A percentile compares a stretch with the other conserved stretches of the same genome.
Evolutionary conservation across 2,888 invertebrate genomes (phyloP).

Genomic region (Tinea pellionella): DNA sequence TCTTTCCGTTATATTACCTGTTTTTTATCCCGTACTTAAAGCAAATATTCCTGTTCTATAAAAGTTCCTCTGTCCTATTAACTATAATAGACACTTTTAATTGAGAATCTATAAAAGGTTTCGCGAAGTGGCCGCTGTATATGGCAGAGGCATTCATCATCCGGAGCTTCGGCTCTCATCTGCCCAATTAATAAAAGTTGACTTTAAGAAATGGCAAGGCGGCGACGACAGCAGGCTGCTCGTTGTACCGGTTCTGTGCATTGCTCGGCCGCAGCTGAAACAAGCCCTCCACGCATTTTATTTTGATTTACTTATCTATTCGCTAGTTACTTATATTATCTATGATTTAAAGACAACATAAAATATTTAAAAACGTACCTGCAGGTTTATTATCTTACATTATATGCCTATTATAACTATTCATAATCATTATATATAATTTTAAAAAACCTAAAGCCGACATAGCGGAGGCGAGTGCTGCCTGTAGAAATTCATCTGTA

Average conservation of each 20-base stretch:
- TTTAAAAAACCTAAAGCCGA: no score
- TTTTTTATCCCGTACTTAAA: conserved; percentile 61
- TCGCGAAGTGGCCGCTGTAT: conserved; percentile 60
- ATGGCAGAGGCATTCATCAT: conserved; percentile 62
- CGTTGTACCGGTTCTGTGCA: conserved; percentile 24
- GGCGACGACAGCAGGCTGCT: conserved; percentile 43
- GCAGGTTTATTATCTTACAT: no score
- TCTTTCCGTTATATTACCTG: conserved; percentile 67
- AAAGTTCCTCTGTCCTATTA: conserved; percentile 57
- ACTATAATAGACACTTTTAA: conserved; percentile 68
- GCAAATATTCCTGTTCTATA: conserved; percentile 65
- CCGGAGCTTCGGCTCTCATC: conserved; percentile 63
- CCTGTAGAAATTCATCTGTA: no score
- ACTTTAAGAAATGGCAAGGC: conserved; percentile 58
- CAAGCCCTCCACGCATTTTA: conserved; percentile 51
- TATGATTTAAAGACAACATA: not conserved
- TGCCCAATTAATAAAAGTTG: conserved; percentile 70
- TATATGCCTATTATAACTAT: no score
- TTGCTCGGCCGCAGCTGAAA: conserved; percentile 58
- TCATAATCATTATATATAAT: no score
- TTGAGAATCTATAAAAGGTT: conserved; percentile 70
- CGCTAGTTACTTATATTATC: conserved; percentile 14
- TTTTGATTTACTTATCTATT: conserved; percentile 63
- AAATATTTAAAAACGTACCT: no score
- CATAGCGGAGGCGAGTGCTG: no score